Conservation (phyloP, 1,140 invertebrate genomes). For the Dinothrombium tinctorium region DNA sequence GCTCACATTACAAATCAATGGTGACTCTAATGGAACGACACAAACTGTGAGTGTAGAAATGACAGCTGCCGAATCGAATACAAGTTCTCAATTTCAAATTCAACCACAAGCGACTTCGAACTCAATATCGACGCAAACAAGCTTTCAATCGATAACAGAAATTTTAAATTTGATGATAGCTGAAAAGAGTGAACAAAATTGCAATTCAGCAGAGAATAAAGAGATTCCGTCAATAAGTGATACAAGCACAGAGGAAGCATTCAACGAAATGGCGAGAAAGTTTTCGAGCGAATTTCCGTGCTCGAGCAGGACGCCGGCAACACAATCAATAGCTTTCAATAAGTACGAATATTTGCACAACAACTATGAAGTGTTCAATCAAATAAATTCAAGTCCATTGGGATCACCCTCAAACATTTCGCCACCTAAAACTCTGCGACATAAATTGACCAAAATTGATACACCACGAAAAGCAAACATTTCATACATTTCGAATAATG, state of each 20-base stretch:
- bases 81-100: not conserved
- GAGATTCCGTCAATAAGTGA: not conserved
- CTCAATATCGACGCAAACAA: slow-evolving; percentile 8
- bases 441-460: not conserved
- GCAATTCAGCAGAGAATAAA: not conserved
- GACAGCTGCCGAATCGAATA: not conserved
- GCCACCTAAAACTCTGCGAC: not conserved
- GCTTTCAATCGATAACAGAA: slow-evolving; percentile 6
- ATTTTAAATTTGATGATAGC: not conserved
- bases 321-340: not conserved
- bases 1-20: slow-evolving; percentile 14
- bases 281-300: not conserved
- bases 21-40: not conserved
- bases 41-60: not conserved
- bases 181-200: not conserved
- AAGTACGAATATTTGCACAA: not conserved
- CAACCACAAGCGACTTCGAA: not conserved
- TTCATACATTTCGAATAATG: slow-evolving; percentile 3
- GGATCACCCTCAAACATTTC: not conserved
- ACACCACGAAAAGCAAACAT: slow-evolving; percentile 2
- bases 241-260: not conserved
- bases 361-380: too few species aligned
- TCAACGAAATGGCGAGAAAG: not conserved
- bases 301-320: not conserved
- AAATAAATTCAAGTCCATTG: not conserved